A percentile compares a stretch with the other conserved stretches of the same genome.
These are phyloP conservation scores for Hypotaenidia philippensis DNA, from an alignment of 2,797 vertebrate genomes.

Conservation along the genomic window DNA sequence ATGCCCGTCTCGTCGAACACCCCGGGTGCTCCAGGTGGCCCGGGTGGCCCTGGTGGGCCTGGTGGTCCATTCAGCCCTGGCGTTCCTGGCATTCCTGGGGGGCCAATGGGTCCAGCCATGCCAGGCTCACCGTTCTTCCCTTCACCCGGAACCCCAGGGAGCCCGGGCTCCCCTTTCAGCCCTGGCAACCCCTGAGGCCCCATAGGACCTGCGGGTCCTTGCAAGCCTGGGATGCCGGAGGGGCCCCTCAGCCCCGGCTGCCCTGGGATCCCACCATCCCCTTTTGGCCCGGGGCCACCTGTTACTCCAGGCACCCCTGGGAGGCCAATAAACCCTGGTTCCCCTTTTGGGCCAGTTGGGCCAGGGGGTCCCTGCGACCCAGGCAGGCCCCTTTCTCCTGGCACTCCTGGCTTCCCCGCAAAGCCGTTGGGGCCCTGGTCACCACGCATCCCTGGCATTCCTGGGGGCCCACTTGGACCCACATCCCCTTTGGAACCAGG, in stretches of 20 bases:
- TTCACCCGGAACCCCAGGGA: constrained; percentile 88
- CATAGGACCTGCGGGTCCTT: constrained; percentile 94
- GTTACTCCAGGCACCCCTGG: constrained; percentile 90
- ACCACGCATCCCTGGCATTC: constrained; percentile 91
- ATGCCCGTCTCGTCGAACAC: constrained; percentile 85
- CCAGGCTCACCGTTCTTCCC: constrained; percentile 90
- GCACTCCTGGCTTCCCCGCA: constrained; percentile 90
- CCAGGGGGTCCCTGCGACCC: constrained; percentile 89
- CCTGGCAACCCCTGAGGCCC: constrained; percentile 94
- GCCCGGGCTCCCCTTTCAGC: constrained; percentile 90
- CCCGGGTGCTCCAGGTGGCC: constrained; percentile 91
- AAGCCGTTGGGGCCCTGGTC: constrained; percentile 91
- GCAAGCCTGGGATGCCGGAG: constrained; percentile 95
- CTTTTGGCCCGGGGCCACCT: constrained; percentile 88
- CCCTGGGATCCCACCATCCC: constrained; percentile 90
- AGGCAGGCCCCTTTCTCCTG: constrained; percentile 91
- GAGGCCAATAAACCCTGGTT: constrained; percentile 89
- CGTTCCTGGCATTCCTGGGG: constrained; percentile 89
- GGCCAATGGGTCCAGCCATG: constrained; percentile 89
- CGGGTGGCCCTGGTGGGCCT: constrained; percentile 90
- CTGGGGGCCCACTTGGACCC: constrained; percentile 90
- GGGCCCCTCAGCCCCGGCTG: constrained; percentile 91
- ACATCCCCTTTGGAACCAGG: constrained; percentile 90
- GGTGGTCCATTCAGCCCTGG: constrained; percentile 88
- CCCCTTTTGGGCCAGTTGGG: constrained; percentile 93